A percentile compares a stretch with the other conserved stretches of the same genome.
phyloP scores from a whole-genome alignment of 2,797 vertebrate genomes.

The Thunnus albacares region DNA sequence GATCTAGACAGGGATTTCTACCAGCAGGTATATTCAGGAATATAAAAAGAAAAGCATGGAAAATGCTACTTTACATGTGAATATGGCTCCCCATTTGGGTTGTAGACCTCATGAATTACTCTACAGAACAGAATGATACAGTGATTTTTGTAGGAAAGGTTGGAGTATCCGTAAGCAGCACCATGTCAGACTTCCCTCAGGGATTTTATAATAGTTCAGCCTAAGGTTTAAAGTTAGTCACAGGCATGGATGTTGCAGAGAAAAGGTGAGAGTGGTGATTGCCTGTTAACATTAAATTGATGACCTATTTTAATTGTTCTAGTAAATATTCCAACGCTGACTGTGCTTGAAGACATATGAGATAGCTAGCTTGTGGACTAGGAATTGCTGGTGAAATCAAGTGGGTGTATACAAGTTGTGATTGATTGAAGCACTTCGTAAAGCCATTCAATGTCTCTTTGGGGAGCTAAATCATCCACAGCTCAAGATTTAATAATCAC shows the following conservation, averaged over 20 bases:
- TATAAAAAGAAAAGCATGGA: not conserved
- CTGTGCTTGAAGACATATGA: not conserved
- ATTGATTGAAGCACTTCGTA: not conserved
- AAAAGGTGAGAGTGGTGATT: not conserved
- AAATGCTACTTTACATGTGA: not conserved
- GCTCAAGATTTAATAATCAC: not conserved
- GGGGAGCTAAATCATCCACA: not conserved
- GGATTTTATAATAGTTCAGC: not conserved
- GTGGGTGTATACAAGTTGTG: not conserved
- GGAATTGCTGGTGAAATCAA: not conserved
- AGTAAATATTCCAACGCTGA: not conserved
- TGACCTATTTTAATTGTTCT: not conserved
- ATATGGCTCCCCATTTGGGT: not conserved
- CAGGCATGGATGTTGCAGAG: not conserved
- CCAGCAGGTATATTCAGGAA: not conserved
- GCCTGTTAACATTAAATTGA: not conserved
- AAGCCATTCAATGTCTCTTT: no score
- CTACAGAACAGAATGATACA: no score
- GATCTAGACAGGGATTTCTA: not conserved
- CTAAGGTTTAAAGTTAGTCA: not conserved
- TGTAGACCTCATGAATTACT: no score
- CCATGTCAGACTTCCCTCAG: no score
- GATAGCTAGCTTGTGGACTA: not conserved
- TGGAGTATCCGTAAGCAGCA: no score
- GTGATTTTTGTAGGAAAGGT: no score